Evolutionary conservation across 1,140 invertebrate species (phyloP).

Genomic region (Cydia amplana): DNA sequence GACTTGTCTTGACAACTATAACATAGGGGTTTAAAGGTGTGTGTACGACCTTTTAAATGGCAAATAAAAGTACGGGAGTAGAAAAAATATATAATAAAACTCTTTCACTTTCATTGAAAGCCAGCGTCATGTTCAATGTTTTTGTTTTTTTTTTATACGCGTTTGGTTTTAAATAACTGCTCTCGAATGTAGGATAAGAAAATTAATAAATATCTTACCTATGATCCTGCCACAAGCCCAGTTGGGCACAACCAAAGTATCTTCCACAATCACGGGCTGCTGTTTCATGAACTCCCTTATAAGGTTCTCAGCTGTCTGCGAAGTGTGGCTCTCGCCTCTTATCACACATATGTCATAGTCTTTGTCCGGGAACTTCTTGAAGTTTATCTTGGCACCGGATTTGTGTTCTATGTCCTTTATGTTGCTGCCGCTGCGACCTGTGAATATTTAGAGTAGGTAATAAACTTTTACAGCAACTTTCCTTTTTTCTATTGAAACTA

Average conservation of each 20-base stretch:
- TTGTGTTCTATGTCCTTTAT: slow-evolving; percentile 86
- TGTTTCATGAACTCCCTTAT: slow-evolving; percentile 86
- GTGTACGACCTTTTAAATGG: too few species aligned
- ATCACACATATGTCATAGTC: slow-evolving; percentile 83
- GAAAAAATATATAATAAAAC: too few species aligned
- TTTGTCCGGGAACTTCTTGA: slow-evolving; percentile 78
- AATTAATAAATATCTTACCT: slow-evolving; percentile 77
- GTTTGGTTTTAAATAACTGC: too few species aligned
- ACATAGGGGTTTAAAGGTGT: too few species aligned
- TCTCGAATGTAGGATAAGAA: background rate
- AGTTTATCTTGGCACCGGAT: slow-evolving; percentile 85
- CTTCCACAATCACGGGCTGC: slow-evolving; percentile 83
- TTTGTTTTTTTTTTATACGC: too few species aligned
- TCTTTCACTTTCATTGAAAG: too few species aligned
- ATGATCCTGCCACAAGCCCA: slow-evolving; percentile 85
- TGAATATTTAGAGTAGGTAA: slow-evolving; percentile 65
- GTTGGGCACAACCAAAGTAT: slow-evolving; percentile 83
- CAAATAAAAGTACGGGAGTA: too few species aligned
- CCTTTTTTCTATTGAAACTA: too few species aligned
- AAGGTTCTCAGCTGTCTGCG: slow-evolving; percentile 84
- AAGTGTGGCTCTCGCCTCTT: slow-evolving; percentile 81
- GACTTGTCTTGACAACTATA: too few species aligned
- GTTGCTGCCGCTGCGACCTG: slow-evolving; percentile 84
- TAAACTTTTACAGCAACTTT: too few species aligned
- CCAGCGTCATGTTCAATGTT: too few species aligned